phyloP scores from a whole-genome alignment of 2,113 vertebrate genomes.

The Coptodon rendalli region DNA sequence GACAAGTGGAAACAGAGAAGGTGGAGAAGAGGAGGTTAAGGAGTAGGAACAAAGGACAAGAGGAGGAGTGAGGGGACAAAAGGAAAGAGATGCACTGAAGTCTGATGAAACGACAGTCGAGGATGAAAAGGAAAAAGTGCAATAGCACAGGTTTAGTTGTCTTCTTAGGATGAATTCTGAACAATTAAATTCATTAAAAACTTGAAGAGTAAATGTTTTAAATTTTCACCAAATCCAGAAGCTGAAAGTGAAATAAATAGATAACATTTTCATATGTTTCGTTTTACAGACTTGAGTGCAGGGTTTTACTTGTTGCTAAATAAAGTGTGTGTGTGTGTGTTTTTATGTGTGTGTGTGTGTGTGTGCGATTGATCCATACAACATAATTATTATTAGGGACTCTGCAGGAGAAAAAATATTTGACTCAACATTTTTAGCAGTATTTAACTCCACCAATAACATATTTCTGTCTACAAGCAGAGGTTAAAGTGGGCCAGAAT shows the following conservation, averaged over 20 bases:
- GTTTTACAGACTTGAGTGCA: neutral
- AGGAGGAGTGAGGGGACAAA: neutral
- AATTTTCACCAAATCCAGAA: neutral
- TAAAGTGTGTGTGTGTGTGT: neutral
- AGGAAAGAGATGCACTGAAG: neutral
- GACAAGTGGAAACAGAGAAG: neutral
- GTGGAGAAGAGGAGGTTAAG: neutral
- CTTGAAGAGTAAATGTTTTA: neutral
- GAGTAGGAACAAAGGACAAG: neutral
- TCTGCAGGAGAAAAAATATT: neutral
- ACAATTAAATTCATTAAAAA: neutral
- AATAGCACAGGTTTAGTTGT: too few species aligned
- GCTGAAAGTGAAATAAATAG: neutral
- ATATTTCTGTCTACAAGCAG: neutral
- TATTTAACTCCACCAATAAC: neutral
- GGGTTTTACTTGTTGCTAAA: slow-evolving; percentile 28
- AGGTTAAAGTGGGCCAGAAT: neutral
- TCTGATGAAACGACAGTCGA: neutral
- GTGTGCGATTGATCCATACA: neutral
- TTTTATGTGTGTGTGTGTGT: neutral
- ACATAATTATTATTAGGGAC: neutral
- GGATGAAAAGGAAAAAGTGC: neutral
- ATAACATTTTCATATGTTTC: neutral
- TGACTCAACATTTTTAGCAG: neutral
- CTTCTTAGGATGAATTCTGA: neutral